phyloP scores from a whole-genome alignment of 2,888 invertebrate species.

The Leucophenga maculata region DNA sequence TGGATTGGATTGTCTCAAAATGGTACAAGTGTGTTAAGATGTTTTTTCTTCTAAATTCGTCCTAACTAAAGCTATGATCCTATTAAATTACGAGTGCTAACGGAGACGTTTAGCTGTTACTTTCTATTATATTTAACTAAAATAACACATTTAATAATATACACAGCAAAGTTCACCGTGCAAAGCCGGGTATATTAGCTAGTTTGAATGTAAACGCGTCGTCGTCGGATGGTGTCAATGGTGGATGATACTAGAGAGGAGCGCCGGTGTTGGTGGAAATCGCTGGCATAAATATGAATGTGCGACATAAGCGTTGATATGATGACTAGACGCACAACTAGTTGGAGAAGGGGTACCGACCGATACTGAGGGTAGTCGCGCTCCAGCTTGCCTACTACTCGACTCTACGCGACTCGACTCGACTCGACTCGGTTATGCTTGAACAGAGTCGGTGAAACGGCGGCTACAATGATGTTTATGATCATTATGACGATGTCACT shows the following conservation, averaged over 20 bases:
- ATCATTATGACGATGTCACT: slow-evolving; percentile 3
- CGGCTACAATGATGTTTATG: not conserved
- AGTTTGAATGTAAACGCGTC: not conserved
- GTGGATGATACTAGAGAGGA: not conserved
- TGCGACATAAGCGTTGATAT: slow-evolving; percentile 19
- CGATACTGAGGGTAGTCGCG: not conserved
- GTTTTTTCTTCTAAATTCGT: too few relatives aligned
- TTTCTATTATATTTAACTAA: too few relatives aligned
- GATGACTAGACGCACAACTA: not conserved
- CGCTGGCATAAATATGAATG: slow-evolving; percentile 6
- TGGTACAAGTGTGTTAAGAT: too few relatives aligned
- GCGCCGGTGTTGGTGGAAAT: not conserved
- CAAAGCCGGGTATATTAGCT: not conserved
- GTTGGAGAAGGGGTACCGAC: not conserved
- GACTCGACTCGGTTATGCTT: slow-evolving; percentile 16
- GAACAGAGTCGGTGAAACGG: not conserved
- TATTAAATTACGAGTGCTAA: too few relatives aligned
- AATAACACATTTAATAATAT: too few relatives aligned
- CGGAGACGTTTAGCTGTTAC: too few relatives aligned
- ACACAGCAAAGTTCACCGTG: too few relatives aligned
- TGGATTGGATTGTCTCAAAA: too few relatives aligned
- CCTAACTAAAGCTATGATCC: too few relatives aligned
- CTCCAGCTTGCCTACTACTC: not conserved
- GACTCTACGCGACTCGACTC: too few relatives aligned
- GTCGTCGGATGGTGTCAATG: not conserved